Evolutionary conservation across 2,888 invertebrate species (phyloP).

Genomic region (Anarsia innoxiella): DNA sequence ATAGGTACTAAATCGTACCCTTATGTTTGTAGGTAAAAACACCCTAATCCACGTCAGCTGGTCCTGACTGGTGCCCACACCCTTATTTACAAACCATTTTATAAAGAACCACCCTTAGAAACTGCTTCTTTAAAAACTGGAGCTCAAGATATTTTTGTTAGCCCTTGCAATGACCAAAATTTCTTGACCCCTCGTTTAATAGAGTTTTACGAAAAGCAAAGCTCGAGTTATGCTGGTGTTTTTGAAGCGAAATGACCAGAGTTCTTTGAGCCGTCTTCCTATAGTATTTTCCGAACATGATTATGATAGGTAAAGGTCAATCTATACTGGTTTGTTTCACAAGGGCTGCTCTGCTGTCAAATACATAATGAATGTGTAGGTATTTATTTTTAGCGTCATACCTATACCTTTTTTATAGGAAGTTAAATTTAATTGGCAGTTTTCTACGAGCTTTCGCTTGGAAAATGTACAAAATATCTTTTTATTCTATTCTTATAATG

Average conservation of each 20-base stretch:
- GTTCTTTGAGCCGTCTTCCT: slow-evolving; percentile 19
- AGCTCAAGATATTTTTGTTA: slow-evolving; percentile 40
- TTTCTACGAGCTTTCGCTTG: too few species aligned
- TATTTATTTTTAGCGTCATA: slow-evolving; percentile 36
- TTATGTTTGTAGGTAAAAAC: slow-evolving; percentile 62
- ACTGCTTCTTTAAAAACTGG: slow-evolving; percentile 24
- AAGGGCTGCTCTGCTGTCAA: slow-evolving; percentile 48
- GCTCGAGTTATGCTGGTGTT: not conserved
- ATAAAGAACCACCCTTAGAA: too few species aligned
- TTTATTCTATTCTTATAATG: too few species aligned
- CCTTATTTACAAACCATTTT: too few species aligned
- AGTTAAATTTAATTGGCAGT: slow-evolving; percentile 2
- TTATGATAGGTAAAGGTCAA: slow-evolving; percentile 26
- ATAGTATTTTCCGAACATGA: slow-evolving; percentile 15
- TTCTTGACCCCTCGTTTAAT: slow-evolving; percentile 25
- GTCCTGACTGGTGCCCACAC: slow-evolving; percentile 61
- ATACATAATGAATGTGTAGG: slow-evolving; percentile 58
- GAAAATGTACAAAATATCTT: too few species aligned
- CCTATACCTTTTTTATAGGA: slow-evolving; percentile 21
- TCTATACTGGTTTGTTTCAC: slow-evolving; percentile 26
- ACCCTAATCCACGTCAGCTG: slow-evolving; percentile 73
- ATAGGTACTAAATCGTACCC: slow-evolving; percentile 25
- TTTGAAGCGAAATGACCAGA: too few species aligned
- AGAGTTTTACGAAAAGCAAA: not conserved
- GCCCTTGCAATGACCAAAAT: slow-evolving; percentile 25